Evolutionary conservation across 2,797 vertebrate genomes (phyloP).

Genomic region (Gobio occitaniae): DNA sequence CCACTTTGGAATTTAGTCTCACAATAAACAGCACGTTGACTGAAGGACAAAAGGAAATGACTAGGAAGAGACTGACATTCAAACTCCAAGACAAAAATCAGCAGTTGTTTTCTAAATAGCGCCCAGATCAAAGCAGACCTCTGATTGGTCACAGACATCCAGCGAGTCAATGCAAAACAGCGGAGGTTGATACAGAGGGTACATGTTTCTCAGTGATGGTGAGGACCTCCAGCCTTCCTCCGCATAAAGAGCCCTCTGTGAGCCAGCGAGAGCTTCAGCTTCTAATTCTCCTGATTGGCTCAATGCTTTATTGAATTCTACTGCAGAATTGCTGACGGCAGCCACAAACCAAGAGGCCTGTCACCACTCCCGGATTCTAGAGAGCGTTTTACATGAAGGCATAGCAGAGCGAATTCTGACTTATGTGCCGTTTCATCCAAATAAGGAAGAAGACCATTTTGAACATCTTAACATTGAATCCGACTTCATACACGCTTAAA

Average conservation of each 20-base stretch:
- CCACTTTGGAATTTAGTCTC: constrained; percentile 30
- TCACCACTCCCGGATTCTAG: constrained; percentile 49
- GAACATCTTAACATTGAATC: background rate
- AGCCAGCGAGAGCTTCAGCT: constrained; percentile 58
- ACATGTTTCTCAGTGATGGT: background rate
- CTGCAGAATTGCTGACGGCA: constrained; percentile 45
- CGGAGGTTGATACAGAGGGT: background rate
- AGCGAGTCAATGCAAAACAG: constrained; percentile 21
- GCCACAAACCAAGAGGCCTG: constrained; percentile 58
- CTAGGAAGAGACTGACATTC: constrained; percentile 60
- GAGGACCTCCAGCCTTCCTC: background rate
- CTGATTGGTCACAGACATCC: constrained; percentile 33
- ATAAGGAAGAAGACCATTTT: constrained; percentile 4
- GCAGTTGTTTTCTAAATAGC: constrained; percentile 19
- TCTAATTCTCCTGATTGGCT: constrained; percentile 72
- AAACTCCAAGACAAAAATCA: constrained; percentile 19
- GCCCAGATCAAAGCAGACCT: constrained; percentile 3
- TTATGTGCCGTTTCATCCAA: background rate
- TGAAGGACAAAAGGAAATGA: constrained; percentile 50
- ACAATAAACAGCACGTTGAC: constrained; percentile 30
- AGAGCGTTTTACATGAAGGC: constrained; percentile 42
- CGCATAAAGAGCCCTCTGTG: constrained; percentile 77
- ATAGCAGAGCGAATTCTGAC: constrained; percentile 60
- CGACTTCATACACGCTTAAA: background rate
- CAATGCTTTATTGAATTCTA: constrained; percentile 74